Percentiles rank a stretch among this genome's conserved stretches.
phyloP scores from a whole-genome alignment of 2,113 vertebrate species.

The Synodontis membranacea region DNA sequence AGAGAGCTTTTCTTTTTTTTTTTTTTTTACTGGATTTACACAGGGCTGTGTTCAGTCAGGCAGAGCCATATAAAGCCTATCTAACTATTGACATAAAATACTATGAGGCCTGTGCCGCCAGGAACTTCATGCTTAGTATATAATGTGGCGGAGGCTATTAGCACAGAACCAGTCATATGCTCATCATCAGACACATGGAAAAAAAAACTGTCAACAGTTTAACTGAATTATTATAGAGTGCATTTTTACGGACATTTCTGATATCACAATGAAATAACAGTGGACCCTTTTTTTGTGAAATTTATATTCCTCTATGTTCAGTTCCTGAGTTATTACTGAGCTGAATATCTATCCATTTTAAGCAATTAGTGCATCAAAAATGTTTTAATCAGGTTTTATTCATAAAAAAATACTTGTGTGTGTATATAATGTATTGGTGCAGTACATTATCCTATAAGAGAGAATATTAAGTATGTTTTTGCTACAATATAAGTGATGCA shows the following conservation, averaged over 20 bases:
- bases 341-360: background rate
- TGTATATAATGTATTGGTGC: background rate
- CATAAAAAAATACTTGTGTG: background rate
- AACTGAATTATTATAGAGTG: background rate
- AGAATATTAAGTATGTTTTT: background rate
- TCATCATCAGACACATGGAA: background rate
- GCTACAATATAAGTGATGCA: background rate
- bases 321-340: background rate
- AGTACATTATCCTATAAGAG: background rate
- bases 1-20: constrained; percentile 45
- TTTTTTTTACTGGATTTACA: constrained; percentile 14
- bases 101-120: background rate
- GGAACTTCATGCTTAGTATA: background rate
- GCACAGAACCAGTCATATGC: constrained; percentile 27
- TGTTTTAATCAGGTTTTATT: constrained; percentile 24
- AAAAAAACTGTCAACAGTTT: background rate
- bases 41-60: background rate
- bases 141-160: constrained; percentile 21
- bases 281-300: background rate
- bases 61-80: background rate
- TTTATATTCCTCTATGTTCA: background rate
- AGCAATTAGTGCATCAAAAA: background rate
- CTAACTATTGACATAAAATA: background rate
- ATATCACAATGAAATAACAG: background rate
- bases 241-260: background rate